Conservation (phyloP, 1,140 invertebrate genomes). For the Lepidurus arcticus region DNA sequence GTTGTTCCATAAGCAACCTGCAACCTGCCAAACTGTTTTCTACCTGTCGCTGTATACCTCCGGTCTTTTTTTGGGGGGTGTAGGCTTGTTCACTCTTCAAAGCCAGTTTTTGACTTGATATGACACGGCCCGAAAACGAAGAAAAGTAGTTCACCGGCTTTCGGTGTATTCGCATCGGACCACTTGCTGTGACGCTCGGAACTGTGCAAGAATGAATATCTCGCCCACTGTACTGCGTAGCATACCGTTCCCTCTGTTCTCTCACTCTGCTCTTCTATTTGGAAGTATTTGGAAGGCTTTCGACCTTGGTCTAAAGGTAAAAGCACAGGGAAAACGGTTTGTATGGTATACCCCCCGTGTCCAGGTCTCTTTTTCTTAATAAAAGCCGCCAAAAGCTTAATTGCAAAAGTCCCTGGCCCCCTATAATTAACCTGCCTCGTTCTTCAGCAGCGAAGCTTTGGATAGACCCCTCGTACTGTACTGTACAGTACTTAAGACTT, state of each 20-base stretch:
- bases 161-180: neutral
- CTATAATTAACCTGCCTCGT: neutral
- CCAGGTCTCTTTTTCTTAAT: neutral
- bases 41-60: neutral
- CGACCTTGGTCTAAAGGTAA: neutral
- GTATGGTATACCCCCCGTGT: neutral
- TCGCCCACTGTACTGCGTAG: neutral
- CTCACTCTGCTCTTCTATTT: too few relatives aligned
- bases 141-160: neutral
- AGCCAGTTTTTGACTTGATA: conserved; percentile 2
- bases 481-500: neutral
- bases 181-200: neutral
- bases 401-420: neutral
- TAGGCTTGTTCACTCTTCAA: neutral
- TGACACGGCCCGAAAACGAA: neutral
- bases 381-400: neutral
- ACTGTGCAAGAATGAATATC: neutral
- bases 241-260: neutral
- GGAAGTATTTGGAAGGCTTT: neutral
- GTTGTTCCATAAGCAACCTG: neutral
- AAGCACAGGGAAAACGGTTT: neutral
- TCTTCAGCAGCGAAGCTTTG: neutral
- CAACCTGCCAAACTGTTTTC: neutral
- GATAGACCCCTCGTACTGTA: neutral
- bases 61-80: neutral